Evolutionary conservation across 2,888 invertebrate genomes (phyloP).

Genomic region (Rhyacophila evoluta): DNA sequence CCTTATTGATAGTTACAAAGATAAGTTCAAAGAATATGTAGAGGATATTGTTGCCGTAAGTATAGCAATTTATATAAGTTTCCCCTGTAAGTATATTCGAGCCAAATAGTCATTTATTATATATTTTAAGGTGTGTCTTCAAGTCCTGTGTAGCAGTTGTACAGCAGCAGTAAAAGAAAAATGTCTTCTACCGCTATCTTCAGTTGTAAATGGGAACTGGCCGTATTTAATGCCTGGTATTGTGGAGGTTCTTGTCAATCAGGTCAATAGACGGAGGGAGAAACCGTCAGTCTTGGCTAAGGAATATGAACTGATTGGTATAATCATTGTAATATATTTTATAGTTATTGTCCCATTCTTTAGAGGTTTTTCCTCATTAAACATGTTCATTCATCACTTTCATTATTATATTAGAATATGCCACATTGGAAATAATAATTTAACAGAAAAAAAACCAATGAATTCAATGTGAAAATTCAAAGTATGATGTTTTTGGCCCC

Average conservation of each 20-base stretch:
- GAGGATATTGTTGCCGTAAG: constrained; percentile 46
- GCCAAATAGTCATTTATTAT: background rate
- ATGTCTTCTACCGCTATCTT: constrained; percentile 23
- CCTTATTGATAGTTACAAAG: constrained; percentile 32
- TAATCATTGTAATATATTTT: too few species aligned
- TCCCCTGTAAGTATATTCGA: background rate
- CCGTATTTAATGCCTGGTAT: background rate
- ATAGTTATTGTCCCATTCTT: too few species aligned
- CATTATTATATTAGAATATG: too few species aligned
- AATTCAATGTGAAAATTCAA: too few species aligned
- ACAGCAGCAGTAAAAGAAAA: constrained; percentile 36
- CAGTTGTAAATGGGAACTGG: constrained; percentile 36
- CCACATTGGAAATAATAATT: too few species aligned
- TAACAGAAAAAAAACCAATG: too few species aligned
- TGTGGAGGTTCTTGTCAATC: constrained; percentile 35
- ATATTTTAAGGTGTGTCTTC: constrained; percentile 41
- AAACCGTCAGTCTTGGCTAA: constrained; percentile 41
- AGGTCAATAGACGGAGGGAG: constrained; percentile 32
- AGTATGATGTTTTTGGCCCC: too few species aligned
- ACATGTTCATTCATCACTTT: too few species aligned
- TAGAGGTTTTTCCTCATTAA: too few species aligned
- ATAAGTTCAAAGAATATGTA: constrained; percentile 44
- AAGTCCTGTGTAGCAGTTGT: constrained; percentile 39
- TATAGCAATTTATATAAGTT: background rate
- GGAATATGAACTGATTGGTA: constrained; percentile 40